Evolutionary conservation across 2,113 vertebrate species (phyloP), one percentile per base, ranked within the genome.

Genomic region (Brachirus orientalis): DNA sequence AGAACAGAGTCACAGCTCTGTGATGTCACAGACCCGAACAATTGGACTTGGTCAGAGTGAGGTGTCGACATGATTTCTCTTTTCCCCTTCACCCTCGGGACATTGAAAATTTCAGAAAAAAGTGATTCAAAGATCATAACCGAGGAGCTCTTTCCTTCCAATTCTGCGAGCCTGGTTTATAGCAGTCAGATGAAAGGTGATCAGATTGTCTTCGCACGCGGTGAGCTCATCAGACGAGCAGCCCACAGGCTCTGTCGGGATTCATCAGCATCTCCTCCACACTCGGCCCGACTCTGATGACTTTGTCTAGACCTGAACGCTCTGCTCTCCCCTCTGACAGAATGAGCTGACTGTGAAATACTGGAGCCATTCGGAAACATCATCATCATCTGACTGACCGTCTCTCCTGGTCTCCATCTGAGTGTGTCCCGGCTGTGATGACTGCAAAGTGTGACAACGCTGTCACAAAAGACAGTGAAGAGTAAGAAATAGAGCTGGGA

Each of bases 111-210:
- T 63, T 67, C 7, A 58, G 47, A 28, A 28, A 28, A 77, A 56
- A n/a, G 62, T 10, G 44, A 37, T 48, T 54, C 10, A 59, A 68
- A 57, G 35, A 77, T 70, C 50, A 61, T 6, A 67, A 71, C 36
- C 57, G 3, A 16, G 51, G 37, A 73, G 28, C 55, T 13, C 58
- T 79, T 72, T 69, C 36, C 47, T 64, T 62, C 46, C 43, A 71
- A 69, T 70, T 75, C 36, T 9, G 7, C 19, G 58, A 47, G 64
- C 45, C 47, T n/a, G 20, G 54, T 87, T 84, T 66, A 80, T 84
- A 71, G 61, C 58, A 51, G 45, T 56, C n/a, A 40, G 52, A 84
- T 77, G 69, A 84, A 80, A 90, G 66, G 78, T 80, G 80, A 82
- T 84, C 63, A 51, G 76, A 87, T 70, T 16, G 41, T 76, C 78